Evolutionary conservation across 2,113 vertebrate species (phyloP).

Genomic region (Hippocampus barbouri): DNA sequence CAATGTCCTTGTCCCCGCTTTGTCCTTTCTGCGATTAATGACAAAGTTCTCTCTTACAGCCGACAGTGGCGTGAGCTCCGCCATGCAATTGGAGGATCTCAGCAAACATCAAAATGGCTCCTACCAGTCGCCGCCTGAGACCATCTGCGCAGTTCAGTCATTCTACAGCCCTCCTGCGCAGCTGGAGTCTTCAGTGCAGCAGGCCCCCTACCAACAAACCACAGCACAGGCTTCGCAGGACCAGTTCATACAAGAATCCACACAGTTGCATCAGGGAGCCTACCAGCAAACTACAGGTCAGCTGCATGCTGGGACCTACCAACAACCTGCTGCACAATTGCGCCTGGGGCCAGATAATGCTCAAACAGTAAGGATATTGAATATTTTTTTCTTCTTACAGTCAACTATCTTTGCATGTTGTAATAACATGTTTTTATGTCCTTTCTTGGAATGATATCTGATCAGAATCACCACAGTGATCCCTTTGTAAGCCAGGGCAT

Average conservation of each 20-base stretch:
- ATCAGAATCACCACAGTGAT: slow-evolving; percentile 52
- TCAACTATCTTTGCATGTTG: slow-evolving; percentile 16
- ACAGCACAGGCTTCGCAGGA: slow-evolving; percentile 68
- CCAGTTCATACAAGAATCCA: slow-evolving; percentile 62
- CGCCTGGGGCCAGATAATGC: slow-evolving; percentile 66
- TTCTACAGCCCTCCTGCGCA: slow-evolving; percentile 63
- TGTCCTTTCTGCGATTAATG: slow-evolving; percentile 25
- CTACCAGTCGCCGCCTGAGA: slow-evolving; percentile 79
- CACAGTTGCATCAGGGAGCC: slow-evolving; percentile 57
- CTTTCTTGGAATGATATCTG: slow-evolving; percentile 30
- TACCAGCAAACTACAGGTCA: slow-evolving; percentile 53
- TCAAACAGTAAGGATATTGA: slow-evolving; percentile 65
- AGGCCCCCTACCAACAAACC: slow-evolving; percentile 57
- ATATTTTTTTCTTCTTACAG: neutral
- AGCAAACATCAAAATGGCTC: slow-evolving; percentile 84
- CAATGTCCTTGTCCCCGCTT: slow-evolving; percentile 5
- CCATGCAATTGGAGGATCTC: slow-evolving; percentile 79
- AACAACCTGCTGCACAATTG: slow-evolving; percentile 51
- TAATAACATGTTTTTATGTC: slow-evolving; percentile 34
- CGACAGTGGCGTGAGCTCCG: slow-evolving; percentile 81
- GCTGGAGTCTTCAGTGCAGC: slow-evolving; percentile 62
- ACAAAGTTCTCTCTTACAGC: slow-evolving; percentile 68
- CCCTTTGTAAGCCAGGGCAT: slow-evolving; percentile 47
- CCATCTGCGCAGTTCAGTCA: slow-evolving; percentile 66
- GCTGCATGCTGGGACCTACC: slow-evolving; percentile 50